Evolutionary conservation across 2,888 invertebrate genomes (phyloP).

Genomic region (Parnassius mnemosyne): DNA sequence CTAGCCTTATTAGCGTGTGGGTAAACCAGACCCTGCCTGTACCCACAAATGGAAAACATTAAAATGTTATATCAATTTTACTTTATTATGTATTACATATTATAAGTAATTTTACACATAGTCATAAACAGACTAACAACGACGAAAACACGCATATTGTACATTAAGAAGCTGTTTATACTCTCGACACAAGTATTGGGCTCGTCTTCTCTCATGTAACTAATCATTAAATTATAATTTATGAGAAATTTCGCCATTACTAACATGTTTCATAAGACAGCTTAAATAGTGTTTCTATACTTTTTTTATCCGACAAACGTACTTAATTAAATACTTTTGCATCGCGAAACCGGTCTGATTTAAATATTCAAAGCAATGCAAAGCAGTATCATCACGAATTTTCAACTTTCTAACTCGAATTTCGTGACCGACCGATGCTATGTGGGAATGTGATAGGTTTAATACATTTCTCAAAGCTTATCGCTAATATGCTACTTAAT

Average conservation of each 20-base stretch:
- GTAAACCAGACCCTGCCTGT: too few relatives aligned
- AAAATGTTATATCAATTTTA: too few relatives aligned
- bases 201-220: slow-evolving; percentile 1
- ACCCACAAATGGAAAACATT: too few relatives aligned
- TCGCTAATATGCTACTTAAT: too few relatives aligned
- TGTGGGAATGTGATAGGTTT: slow-evolving; percentile 27
- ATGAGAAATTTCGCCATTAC: slow-evolving; percentile 7
- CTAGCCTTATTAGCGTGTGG: too few relatives aligned
- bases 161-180: background rate
- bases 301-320: slow-evolving; percentile 27
- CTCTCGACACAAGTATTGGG: background rate
- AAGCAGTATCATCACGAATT: slow-evolving; percentile 40
- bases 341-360: slow-evolving; percentile 41
- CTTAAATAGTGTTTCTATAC: slow-evolving; percentile 14
- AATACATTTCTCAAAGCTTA: slow-evolving; percentile 4
- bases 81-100: too few relatives aligned
- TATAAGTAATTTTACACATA: background rate
- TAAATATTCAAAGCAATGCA: slow-evolving; percentile 43
- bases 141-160: too few relatives aligned
- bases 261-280: slow-evolving; percentile 3
- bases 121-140: background rate
- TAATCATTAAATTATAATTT: slow-evolving; percentile 3
- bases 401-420: slow-evolving; percentile 54
- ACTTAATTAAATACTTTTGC: slow-evolving; percentile 35
- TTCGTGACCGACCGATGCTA: slow-evolving; percentile 44